A percentile compares a stretch with the other conserved stretches of the same genome.
Conservation (phyloP, 2,888 invertebrate genomes). For the Agapostemon virescens region DNA sequence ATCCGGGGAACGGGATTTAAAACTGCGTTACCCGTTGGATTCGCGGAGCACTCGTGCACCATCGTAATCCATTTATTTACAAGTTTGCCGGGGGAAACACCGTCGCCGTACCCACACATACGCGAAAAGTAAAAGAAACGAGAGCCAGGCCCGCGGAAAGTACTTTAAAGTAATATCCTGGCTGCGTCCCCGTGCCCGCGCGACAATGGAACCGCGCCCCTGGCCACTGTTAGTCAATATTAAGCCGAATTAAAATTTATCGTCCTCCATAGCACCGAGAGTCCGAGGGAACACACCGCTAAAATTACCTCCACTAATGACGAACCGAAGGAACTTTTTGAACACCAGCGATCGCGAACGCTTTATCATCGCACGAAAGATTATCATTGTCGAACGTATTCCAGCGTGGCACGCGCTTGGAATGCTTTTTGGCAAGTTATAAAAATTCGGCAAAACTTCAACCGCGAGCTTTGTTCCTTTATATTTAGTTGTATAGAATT, state of each 20-base stretch:
- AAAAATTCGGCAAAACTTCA: no score
- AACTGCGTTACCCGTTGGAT: constrained; percentile 50
- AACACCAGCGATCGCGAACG: background rate
- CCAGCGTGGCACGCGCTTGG: no score
- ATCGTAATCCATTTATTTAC: constrained; percentile 55
- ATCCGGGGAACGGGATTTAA: constrained; percentile 62
- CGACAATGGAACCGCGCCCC: background rate
- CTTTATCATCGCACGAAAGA: background rate
- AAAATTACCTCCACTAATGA: background rate
- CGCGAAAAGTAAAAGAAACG: constrained; percentile 8
- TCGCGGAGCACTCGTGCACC: constrained; percentile 40
- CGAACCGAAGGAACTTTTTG: background rate
- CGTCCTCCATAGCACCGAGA: background rate
- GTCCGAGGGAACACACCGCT: background rate
- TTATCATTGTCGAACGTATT: no score
- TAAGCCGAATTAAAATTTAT: constrained; percentile 6
- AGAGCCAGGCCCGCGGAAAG: background rate
- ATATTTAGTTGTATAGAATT: no score
- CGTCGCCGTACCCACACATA: constrained; percentile 21
- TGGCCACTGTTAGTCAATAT: constrained; percentile 9
- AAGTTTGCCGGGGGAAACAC: constrained; percentile 34
- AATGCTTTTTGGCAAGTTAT: no score
- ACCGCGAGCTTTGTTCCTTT: no score
- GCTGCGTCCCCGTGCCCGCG: background rate
- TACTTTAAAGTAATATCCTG: constrained; percentile 11